phyloP scores from a whole-genome alignment of 2,113 vertebrate species.

The Felis chaus region DNA sequence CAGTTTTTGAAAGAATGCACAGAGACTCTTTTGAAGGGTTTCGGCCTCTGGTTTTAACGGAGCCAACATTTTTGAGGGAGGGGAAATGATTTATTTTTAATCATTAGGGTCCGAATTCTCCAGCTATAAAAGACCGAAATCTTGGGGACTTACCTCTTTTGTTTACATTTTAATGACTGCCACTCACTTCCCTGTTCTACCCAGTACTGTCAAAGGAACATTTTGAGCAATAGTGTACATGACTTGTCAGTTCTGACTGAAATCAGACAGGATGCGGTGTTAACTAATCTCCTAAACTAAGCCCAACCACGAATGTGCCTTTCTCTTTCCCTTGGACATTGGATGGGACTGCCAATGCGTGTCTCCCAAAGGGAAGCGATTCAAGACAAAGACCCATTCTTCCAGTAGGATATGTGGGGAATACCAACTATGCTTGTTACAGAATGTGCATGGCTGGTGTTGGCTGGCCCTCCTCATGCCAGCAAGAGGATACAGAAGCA shows the following conservation, averaged over 20 bases:
- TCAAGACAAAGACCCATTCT: constrained; percentile 71
- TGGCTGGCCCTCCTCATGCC: neutral
- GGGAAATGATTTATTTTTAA: neutral
- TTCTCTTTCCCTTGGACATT: constrained; percentile 37
- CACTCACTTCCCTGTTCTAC: neutral
- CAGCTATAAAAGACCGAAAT: neutral
- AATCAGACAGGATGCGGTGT: constrained; percentile 32
- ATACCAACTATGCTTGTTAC: constrained; percentile 70
- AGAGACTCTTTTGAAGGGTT: neutral
- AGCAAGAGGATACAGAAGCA: neutral
- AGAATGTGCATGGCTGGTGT: neutral
- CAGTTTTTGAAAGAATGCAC: constrained; percentile 5
- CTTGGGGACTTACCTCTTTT: neutral
- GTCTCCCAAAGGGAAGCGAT: constrained; percentile 58
- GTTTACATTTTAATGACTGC: neutral
- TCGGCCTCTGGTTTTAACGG: neutral
- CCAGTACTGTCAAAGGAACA: neutral
- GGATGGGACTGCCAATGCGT: constrained; percentile 6
- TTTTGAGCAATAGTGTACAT: constrained; percentile 40
- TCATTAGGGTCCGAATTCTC: neutral
- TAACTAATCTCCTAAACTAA: constrained; percentile 32
- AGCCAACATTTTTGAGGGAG: neutral
- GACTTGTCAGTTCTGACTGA: constrained; percentile 47
- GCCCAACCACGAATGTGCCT: neutral
- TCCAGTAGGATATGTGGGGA: constrained; percentile 52